Conservation (phyloP, 2,113 vertebrate species). For the Clinocottus analis region DNA sequence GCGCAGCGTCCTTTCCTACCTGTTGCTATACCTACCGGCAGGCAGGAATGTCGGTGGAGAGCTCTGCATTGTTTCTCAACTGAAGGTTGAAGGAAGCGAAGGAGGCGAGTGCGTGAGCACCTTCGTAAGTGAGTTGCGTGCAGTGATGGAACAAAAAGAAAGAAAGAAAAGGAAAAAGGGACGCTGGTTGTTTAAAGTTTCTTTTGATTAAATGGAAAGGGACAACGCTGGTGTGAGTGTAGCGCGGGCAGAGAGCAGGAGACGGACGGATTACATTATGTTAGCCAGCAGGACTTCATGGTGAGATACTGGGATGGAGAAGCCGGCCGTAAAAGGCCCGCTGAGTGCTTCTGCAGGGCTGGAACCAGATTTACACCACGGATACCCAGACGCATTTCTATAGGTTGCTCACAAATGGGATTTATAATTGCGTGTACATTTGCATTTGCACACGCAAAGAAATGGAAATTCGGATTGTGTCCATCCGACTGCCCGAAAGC, state of each 20-base stretch:
- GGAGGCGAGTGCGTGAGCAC: background rate
- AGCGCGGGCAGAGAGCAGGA: constrained; percentile 34
- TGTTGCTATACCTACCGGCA: constrained; percentile 66
- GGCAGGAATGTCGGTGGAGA: constrained; percentile 6
- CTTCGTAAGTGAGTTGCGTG: background rate
- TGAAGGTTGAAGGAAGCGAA: background rate
- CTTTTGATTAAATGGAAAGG: constrained; percentile 36
- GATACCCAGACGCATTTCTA: constrained; percentile 35
- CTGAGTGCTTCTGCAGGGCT: constrained; percentile 60
- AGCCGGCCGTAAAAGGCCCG: constrained; percentile 63
- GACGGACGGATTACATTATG: constrained; percentile 72
- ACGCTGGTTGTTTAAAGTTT: constrained; percentile 32
- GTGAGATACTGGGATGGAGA: constrained; percentile 56
- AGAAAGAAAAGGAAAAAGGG: background rate
- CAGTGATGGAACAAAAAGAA: background rate
- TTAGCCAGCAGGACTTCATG: constrained; percentile 67
- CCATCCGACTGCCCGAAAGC: background rate
- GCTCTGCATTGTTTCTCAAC: constrained; percentile 13
- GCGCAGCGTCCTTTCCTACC: constrained; percentile 28
- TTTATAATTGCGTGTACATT: too few relatives aligned
- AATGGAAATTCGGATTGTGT: background rate
- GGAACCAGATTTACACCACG: constrained; percentile 43
- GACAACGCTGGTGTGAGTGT: constrained; percentile 36
- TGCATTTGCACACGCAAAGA: too few relatives aligned
- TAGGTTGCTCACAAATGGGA: constrained; percentile 26